Base-by-base conservation (phyloP, 2,888 invertebrate genomes). In the Habroteleia sp. region DNA sequence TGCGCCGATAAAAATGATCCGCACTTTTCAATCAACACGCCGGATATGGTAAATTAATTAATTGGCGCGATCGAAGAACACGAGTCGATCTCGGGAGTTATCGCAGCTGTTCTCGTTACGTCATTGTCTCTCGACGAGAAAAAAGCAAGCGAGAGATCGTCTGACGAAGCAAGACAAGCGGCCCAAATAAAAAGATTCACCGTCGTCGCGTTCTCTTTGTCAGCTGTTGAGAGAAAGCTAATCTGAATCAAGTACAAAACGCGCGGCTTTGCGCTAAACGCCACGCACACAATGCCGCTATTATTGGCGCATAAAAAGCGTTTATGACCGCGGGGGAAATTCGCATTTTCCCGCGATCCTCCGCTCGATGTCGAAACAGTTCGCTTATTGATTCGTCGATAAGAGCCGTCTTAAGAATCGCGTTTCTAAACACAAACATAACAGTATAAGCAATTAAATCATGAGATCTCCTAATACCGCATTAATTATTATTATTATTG, bases 161-260 rank as follows among this genome's bases (percentile, higher is more conserved):
- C 27, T 35, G 8, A 25, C 35, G 17, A 17, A 29, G 20, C 48
- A 10, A 17, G n/a, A 16, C 46, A 11, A 23, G 8, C 11, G 8
- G 2, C n/a, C 3, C 13, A 14, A 33, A 42, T 29, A 39, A 56
- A 44, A 31, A 68, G 41, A 58, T 17, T n/a, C 2, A 1, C 41
- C 29, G 46, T 16, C 65, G 25, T 52, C 56, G 46, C 29, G 35
- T 50, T 48, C 48, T 48, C 56, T 58, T 35, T 50, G 56, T 42
- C 54, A 73, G 50, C 58, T 42, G 56, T 58, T 50, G 13, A 72
- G 56, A 72, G 63, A 63, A 63, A 56, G 71, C 29, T 31, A 56
- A 44, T 63, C 54, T 62, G 20, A 46, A 71, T 54, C 33, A 60
- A 60, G 29, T 33, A 20, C 42, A 52, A 65, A 54, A 54, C 23